phyloP scores from a whole-genome alignment of 2,888 invertebrate genomes.

The Parnassius smintheus region DNA sequence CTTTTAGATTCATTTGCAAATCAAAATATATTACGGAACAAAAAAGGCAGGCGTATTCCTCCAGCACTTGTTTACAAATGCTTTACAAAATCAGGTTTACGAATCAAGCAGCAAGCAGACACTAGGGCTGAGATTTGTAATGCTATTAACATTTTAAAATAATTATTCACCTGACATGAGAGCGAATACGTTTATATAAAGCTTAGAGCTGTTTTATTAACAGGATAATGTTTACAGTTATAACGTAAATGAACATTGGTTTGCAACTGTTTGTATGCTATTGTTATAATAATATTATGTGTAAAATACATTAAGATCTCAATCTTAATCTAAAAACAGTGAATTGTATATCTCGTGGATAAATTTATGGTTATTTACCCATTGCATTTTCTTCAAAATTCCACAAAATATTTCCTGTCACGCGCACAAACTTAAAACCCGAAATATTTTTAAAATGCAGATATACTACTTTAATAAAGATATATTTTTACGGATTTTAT shows the following conservation, averaged over 20 bases:
- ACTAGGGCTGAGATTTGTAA: neutral
- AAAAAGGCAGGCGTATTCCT: conserved; percentile 4
- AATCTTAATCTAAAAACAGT: too few relatives aligned
- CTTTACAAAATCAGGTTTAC: conserved; percentile 4
- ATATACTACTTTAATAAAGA: too few relatives aligned
- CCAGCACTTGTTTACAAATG: conserved; percentile 18
- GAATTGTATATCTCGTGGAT: too few relatives aligned
- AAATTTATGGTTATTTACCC: too few relatives aligned
- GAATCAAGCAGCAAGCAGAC: conserved; percentile 2
- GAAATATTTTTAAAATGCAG: too few relatives aligned
- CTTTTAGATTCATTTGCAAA: conserved; percentile 3
- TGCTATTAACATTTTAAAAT: conserved; percentile 1
- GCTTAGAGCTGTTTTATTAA: too few relatives aligned
- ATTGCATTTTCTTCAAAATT: too few relatives aligned
- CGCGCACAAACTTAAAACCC: too few relatives aligned
- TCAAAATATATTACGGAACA: conserved; percentile 5
- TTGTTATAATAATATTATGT: neutral
- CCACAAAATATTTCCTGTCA: too few relatives aligned
- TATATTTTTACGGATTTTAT: too few relatives aligned
- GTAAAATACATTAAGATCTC: neutral
- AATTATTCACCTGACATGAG: neutral
- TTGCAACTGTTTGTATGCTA: neutral
- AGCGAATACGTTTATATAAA: too few relatives aligned
- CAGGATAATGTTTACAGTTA: neutral
- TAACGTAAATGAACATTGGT: neutral